Base-by-base conservation (phyloP, 2,113 vertebrate genomes). In the Platysteira castanea region DNA sequence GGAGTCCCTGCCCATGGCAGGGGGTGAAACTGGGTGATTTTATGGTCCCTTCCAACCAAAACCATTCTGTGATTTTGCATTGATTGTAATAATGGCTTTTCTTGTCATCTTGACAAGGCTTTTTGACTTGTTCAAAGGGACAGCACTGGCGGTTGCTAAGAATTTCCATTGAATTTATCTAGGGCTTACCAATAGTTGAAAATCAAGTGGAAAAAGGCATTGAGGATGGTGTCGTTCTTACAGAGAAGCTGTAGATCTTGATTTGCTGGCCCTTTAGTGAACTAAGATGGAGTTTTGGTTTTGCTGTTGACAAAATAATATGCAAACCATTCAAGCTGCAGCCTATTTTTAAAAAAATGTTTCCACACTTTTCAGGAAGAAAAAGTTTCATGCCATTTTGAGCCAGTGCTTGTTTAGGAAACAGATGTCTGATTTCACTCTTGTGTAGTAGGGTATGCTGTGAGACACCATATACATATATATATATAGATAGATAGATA, bases 401-500 rank as follows among this genome's bases (percentile, higher is more conserved):
- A 91, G 35, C 33, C 54, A 86, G 26, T 85, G 57, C 84, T 93
- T 89, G 60, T 93, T 95, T 90, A 78, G 60, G 76, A 84, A 95
- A 92, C 93, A 92, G 93, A 90, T 92, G 69, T 74, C 86, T 84
- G 69, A 81, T 84, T 91, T 92, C 87, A 67, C 42, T 59, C 47
- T 77, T 87, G 70, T 84, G 47, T 87, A 80, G 68, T 52, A 59
- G 69, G 33, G 23, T 91, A 8, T 44, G 33, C 52, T 77, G 60
- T 54, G 42, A 90, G 35, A 76, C 59, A 83, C 71, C 42, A 59
- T 59, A 37, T 39, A 31, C 16, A 60, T 19, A 24, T 18, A 21
- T n/a, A 56, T 31, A 33, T 19, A 14, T 33, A 20, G 5, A 33
- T 13, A 69, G n/a, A n/a, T n/a, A n/a, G n/a, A n/a, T n/a, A n/a